These are phyloP conservation scores for Enteromius fasciolatus DNA, from an alignment of 2,797 vertebrate genomes.

Conservation along the genomic window DNA sequence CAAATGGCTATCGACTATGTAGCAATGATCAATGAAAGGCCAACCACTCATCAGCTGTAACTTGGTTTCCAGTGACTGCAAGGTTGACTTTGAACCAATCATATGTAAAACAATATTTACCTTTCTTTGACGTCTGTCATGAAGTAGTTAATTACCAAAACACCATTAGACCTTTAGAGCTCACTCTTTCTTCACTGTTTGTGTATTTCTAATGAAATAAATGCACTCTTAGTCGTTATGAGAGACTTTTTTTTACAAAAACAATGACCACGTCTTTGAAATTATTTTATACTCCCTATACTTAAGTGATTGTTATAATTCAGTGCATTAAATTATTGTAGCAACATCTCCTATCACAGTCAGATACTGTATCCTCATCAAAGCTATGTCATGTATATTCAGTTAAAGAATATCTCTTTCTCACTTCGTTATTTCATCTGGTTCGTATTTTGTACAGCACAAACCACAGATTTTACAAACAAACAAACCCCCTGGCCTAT, in stretches of 20 bases:
- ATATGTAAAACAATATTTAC: slow-evolving; percentile 46
- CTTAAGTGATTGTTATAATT: background rate
- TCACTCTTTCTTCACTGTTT: background rate
- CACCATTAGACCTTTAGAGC: background rate
- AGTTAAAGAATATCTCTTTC: background rate
- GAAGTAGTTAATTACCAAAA: slow-evolving; percentile 36
- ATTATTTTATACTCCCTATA: background rate
- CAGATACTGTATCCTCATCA: background rate
- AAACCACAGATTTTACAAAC: slow-evolving; percentile 21
- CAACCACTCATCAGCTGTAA: slow-evolving; percentile 42
- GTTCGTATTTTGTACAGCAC: slow-evolving; percentile 1
- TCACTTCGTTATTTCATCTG: slow-evolving; percentile 1
- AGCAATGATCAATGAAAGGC: slow-evolving; percentile 43
- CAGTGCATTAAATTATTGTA: background rate
- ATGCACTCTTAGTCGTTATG: background rate
- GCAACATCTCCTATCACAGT: background rate
- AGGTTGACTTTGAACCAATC: slow-evolving; percentile 48
- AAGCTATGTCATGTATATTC: background rate
- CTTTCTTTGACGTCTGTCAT: slow-evolving; percentile 35
- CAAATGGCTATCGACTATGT: slow-evolving; percentile 26
- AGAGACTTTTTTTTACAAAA: background rate
- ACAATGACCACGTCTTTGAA: background rate
- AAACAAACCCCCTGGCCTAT: background rate
- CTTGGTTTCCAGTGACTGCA: slow-evolving; percentile 44
- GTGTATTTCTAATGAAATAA: background rate